Percentiles rank a stretch among this genome's conserved stretches.
Evolutionary conservation across 2,113 vertebrate species (phyloP).

Genomic region (Uria aalge): DNA sequence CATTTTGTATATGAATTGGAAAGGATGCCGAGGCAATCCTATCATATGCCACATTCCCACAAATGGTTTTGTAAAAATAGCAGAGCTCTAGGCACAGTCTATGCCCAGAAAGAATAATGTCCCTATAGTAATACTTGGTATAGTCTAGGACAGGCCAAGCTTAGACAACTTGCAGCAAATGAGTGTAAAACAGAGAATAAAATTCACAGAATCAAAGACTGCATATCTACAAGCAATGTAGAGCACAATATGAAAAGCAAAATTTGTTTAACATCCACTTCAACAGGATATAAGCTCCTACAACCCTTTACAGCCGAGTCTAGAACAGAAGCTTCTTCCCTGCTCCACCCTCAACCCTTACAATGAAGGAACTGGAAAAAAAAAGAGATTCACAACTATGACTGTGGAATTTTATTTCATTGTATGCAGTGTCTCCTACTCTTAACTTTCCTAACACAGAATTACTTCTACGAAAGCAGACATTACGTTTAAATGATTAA

Average conservation of each 20-base stretch:
- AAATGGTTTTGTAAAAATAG: not conserved
- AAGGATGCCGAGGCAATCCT: not conserved
- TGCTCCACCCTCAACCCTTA: not conserved
- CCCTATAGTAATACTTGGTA: not conserved
- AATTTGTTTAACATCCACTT: not conserved
- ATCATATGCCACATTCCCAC: not conserved
- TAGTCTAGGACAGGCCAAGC: not conserved
- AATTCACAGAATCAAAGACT: not conserved
- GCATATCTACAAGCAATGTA: fast-evolving
- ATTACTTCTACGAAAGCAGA: not conserved
- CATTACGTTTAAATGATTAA: not conserved
- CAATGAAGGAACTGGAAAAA: not conserved
- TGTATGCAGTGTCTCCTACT: not conserved
- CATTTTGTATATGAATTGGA: not conserved
- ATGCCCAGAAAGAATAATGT: not conserved
- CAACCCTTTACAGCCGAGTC: not conserved
- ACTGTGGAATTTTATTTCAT: not conserved
- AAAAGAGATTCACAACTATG: fast-evolving
- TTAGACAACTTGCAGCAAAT: not conserved
- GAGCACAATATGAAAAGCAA: not conserved
- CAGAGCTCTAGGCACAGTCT: not conserved
- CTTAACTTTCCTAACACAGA: not conserved
- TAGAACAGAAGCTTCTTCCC: not conserved
- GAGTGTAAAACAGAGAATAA: not conserved
- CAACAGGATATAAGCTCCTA: not conserved